Evolutionary conservation across 2,888 invertebrate genomes (phyloP).

Genomic region (Serripes groenlandicus): DNA sequence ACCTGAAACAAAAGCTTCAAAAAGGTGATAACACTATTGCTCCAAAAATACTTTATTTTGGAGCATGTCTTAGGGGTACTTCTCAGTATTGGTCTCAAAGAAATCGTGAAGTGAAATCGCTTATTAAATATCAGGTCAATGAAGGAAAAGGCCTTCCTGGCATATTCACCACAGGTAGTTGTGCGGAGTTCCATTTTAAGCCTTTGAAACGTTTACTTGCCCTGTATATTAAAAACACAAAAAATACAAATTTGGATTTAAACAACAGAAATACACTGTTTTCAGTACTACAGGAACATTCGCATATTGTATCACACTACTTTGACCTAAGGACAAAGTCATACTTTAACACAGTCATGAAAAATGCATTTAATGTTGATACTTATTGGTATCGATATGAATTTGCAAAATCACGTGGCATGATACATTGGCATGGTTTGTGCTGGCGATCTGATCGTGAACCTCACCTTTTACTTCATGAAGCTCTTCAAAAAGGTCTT

Average conservation of each 20-base stretch:
- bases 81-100: slow-evolving; percentile 61
- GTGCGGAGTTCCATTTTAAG: slow-evolving; percentile 36
- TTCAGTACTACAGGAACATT: slow-evolving; percentile 17
- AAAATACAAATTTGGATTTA: slow-evolving; percentile 4
- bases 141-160: too few relatives aligned
- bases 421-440: too few relatives aligned
- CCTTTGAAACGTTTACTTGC: slow-evolving; percentile 11
- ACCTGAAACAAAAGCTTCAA: slow-evolving; percentile 51
- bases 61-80: slow-evolving; percentile 48
- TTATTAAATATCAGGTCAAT: slow-evolving; percentile 55
- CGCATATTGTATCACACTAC: slow-evolving; percentile 28
- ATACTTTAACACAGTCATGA: slow-evolving; percentile 38
- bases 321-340: slow-evolving; percentile 27
- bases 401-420: too few relatives aligned
- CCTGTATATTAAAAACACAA: background rate
- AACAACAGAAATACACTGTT: background rate
- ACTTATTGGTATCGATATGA: slow-evolving; percentile 18
- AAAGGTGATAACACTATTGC: slow-evolving; percentile 49
- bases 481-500: slow-evolving; percentile 10
- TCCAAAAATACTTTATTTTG: slow-evolving; percentile 62
- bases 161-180: slow-evolving; percentile 26
- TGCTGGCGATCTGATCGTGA: slow-evolving; percentile 26
- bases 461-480: slow-evolving; percentile 16
- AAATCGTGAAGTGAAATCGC: slow-evolving; percentile 45
- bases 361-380: slow-evolving; percentile 27